Evolutionary conservation across 2,888 invertebrate species (phyloP).

Genomic region (Mechanitis mazaeus): DNA sequence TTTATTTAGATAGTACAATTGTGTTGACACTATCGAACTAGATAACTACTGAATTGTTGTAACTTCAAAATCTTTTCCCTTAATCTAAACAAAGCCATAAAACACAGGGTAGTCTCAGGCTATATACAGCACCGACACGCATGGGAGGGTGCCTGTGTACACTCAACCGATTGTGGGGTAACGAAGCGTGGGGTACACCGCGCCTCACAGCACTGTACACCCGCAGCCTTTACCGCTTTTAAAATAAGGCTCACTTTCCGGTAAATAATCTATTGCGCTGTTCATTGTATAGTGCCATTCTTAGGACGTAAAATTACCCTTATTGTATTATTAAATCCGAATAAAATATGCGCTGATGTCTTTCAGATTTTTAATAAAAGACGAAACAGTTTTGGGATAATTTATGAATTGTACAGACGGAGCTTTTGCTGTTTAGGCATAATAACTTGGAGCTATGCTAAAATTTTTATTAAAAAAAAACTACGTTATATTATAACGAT

Average conservation of each 20-base stretch:
- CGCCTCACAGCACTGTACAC: conserved; percentile 26
- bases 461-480: neutral
- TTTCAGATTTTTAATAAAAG: conserved; percentile 7
- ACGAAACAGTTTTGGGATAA: neutral
- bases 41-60: too few species aligned
- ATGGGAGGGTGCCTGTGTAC: conserved; percentile 28
- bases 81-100: conserved; percentile 19
- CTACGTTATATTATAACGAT: neutral
- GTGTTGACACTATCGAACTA: neutral
- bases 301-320: conserved; percentile 26
- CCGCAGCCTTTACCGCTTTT: conserved; percentile 13
- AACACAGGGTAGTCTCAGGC: conserved; percentile 12
- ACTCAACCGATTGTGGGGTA: conserved; percentile 41
- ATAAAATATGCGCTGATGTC: conserved; percentile 19
- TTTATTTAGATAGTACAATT: too few species aligned
- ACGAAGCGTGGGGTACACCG: conserved; percentile 42
- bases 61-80: conserved; percentile 3
- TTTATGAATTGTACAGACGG: neutral
- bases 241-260: conserved; percentile 7
- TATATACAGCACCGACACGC: conserved; percentile 24
- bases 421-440: neutral
- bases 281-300: conserved; percentile 19
- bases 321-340: conserved; percentile 27
- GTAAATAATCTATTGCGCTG: neutral
- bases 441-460: neutral